Evolutionary conservation across 2,113 vertebrate species (phyloP), one percentile per base, ranked within the genome.

Genomic region (Tenebrosternarchus preto): DNA sequence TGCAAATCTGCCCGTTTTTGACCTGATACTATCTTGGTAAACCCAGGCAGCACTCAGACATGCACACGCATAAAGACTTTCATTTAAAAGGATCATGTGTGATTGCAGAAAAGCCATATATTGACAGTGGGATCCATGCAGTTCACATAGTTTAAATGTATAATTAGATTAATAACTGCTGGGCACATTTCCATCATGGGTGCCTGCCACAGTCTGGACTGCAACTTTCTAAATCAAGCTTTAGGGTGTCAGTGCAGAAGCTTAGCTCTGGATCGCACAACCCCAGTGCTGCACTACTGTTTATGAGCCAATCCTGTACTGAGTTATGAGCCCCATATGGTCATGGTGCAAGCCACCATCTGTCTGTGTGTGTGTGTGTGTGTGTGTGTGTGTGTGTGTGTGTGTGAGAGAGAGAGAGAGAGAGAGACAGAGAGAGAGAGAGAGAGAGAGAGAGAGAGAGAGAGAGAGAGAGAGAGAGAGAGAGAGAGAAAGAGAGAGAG

Each of bases 261-360:
- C 75, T 77, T 82, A 75, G 61, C 36, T 76, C 78, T 53, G 68
- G 56, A 83, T 85, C 76, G 67, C 60, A 39, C 81, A 80, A 82
- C 73, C 76, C 83, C 79, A 83, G 78, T 80, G 84, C 78, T 71
- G 61, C 85, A 29, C 89, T 78, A 86, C 79, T 87, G 84, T 88
- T 85, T 87, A 76, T 69, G 72, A 72, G 63, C 86, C 85, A 88
- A 86, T 84, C 73, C 55, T 66, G 79, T 57, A 60, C 85, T 83
- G 87, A 88, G 82, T 89, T 89, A 88, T 80, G 82, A 67, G 82
- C 85, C 77, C 89, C 90, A 92, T 91, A 91, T 90, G 87, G 87
- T 83, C 82, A 80, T 87, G 73, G 81, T 88, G 84, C 83, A 79
- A 82, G 72, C 82, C 79, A 76, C 78, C 66, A 80, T 75, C 31